Base-by-base conservation (phyloP, 2,113 vertebrate species). In the Cynocephalus volans region DNA sequence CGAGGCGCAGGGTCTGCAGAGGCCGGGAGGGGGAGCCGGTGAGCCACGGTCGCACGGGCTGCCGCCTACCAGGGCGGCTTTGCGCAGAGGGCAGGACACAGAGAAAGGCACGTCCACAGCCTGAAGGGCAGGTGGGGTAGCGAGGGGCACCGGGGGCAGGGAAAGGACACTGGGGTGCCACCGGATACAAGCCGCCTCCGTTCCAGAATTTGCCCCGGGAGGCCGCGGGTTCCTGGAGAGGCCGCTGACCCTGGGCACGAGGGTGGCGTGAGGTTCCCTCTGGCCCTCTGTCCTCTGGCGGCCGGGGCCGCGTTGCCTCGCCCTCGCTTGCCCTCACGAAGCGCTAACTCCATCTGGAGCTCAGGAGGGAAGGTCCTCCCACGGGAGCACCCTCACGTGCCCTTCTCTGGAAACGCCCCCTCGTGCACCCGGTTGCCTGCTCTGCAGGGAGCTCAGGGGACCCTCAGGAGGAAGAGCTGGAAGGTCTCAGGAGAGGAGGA, bases 1-100 rank as follows among this genome's bases (percentile, higher is more conserved):
- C 0, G 15, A 48, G 54, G 31, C 23, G 70, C 62, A 28, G 64
- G 41, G 23, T 28, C 48, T 8, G 50, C 17, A 5, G 31, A 1
- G 58, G 67, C 77, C 94, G 0, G 88, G 28, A 97, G 97, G 80
- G 93, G 97, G 97, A 81, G 95, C 80, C 67, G 17, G 48, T n/a
- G 93, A 95, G 81, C 94, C 62, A 21, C 0, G 4, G 23, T 70
- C 1, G 0, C 24, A 9, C 1, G 5, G 0, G 0, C 23, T 24
- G 41, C n/a, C 69, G 54, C 33, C 24, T 17, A 2, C 12, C 17
- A 41, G 28, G 33, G 21, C 36, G 15, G 62, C 17, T 65, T n/a
- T 75, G n/a, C 56, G 41, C 50, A 36, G 56, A 88, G 23, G 10
- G 31, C 17, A 81, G 41, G 69, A 23, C 26, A 21, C 4, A 54